phyloP scores from a whole-genome alignment of 1,140 invertebrate genomes.

The Hypothenemus hampei region DNA sequence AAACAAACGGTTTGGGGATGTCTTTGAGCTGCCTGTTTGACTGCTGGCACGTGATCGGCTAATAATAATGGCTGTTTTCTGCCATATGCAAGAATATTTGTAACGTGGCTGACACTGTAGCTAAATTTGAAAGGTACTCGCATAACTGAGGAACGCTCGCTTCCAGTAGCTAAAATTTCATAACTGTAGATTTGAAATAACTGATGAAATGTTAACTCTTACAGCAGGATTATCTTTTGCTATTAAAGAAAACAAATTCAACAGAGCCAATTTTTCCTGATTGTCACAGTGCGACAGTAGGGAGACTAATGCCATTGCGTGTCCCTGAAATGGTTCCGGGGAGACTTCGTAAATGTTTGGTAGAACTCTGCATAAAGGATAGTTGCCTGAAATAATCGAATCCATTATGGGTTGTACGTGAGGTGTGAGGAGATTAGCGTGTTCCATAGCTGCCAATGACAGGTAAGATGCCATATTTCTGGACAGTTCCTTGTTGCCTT shows the following conservation, averaged over 20 bases:
- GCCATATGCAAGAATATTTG: slow-evolving; percentile 76
- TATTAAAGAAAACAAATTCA: slow-evolving; percentile 75
- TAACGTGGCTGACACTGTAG: slow-evolving; percentile 58
- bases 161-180: slow-evolving; percentile 58
- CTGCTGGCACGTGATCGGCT: slow-evolving; percentile 60
- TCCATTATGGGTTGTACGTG: slow-evolving; percentile 87
- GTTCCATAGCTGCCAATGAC: slow-evolving; percentile 87
- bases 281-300: slow-evolving; percentile 76
- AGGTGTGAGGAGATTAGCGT: slow-evolving; percentile 75
- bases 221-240: slow-evolving; percentile 74
- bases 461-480: slow-evolving; percentile 87
- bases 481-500: slow-evolving; percentile 83
- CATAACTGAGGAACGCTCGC: slow-evolving; percentile 71
- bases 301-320: slow-evolving; percentile 75
- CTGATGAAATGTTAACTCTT: neutral
- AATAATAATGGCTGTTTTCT: slow-evolving; percentile 61
- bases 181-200: neutral
- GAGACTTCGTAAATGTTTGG: slow-evolving; percentile 85
- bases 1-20: slow-evolving; percentile 62
- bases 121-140: slow-evolving; percentile 59
- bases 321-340: slow-evolving; percentile 75
- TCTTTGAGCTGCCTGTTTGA: slow-evolving; percentile 62
- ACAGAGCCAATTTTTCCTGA: slow-evolving; percentile 75
- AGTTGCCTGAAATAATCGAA: slow-evolving; percentile 83
- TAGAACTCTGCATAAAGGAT: slow-evolving; percentile 75